Evolutionary conservation across 2,113 vertebrate genomes (phyloP).

Genomic region (Merops nubicus): DNA sequence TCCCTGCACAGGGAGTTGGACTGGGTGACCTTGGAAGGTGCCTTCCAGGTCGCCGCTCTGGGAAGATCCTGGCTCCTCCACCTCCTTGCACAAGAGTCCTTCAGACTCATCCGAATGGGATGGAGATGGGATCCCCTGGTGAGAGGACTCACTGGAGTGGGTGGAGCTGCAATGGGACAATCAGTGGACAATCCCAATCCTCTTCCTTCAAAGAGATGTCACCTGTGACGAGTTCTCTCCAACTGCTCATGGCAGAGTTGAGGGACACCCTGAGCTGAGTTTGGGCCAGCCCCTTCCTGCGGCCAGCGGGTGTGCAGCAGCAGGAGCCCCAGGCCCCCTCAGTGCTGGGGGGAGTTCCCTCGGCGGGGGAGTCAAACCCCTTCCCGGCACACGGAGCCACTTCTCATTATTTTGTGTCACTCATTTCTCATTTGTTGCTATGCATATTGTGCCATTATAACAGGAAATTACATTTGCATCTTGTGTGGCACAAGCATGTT

Average conservation of each 20-base stretch:
- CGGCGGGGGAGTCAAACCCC: neutral
- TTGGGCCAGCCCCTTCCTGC: neutral
- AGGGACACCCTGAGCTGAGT: neutral
- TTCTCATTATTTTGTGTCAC: slow-evolving; percentile 68
- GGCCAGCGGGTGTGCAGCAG: neutral
- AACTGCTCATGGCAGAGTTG: neutral
- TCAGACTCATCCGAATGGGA: accelerated
- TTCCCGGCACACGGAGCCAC: neutral
- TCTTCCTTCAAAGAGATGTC: neutral
- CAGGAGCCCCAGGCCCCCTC: neutral
- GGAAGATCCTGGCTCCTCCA: neutral
- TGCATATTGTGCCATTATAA: slow-evolving; percentile 69
- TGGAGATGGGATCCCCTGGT: neutral
- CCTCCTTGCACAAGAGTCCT: neutral
- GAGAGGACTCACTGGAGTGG: neutral
- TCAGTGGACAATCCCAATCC: neutral
- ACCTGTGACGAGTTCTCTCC: neutral
- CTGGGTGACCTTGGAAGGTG: no score
- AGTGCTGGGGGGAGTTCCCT: slow-evolving; percentile 25
- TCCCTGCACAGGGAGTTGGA: no score
- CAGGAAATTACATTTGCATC: slow-evolving; percentile 79
- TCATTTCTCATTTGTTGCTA: slow-evolving; percentile 61
- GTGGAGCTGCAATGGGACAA: neutral
- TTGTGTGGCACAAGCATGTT: slow-evolving; percentile 79
- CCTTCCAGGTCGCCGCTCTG: neutral